These are phyloP conservation scores for Lycorma delicatula DNA, from an alignment of 1,140 invertebrate species.

Conservation along the genomic window DNA sequence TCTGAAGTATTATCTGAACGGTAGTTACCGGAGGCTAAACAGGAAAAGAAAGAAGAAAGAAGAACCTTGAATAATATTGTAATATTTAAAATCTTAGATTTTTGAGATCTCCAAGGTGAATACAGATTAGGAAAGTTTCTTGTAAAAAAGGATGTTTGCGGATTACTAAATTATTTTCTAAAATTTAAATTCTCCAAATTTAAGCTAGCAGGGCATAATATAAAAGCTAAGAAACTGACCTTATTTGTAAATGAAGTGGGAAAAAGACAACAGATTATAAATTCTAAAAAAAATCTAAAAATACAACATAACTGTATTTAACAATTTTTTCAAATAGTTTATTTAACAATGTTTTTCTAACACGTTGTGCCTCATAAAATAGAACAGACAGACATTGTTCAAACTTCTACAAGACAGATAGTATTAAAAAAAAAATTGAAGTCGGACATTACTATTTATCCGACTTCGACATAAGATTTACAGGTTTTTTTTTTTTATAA, in stretches of 20 bases:
- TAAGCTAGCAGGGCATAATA: neutral
- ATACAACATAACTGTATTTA: too few species aligned
- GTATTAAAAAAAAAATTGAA: conserved; percentile 5
- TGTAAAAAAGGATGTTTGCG: neutral
- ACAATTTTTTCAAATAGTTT: neutral
- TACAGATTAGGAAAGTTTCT: neutral
- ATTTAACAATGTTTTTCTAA: neutral
- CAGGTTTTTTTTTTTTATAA: conserved; percentile 8
- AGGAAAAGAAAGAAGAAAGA: too few species aligned
- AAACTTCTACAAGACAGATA: neutral
- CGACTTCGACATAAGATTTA: conserved; percentile 9
- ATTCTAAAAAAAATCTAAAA: neutral
- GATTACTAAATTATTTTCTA: neutral
- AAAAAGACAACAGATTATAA: neutral
- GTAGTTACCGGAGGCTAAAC: too few species aligned
- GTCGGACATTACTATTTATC: conserved; percentile 11
- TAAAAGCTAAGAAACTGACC: neutral
- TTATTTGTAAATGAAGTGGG: neutral
- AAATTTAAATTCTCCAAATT: neutral
- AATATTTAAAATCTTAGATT: neutral
- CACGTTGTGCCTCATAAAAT: neutral
- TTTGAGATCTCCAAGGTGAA: neutral
- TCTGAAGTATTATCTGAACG: too few species aligned
- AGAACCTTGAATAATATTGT: conserved; percentile 3
- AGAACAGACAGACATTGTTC: neutral